These are phyloP conservation scores for Cynodonichthys magdalenae DNA, from an alignment of 2,797 vertebrate species.

Conservation along the genomic window DNA sequence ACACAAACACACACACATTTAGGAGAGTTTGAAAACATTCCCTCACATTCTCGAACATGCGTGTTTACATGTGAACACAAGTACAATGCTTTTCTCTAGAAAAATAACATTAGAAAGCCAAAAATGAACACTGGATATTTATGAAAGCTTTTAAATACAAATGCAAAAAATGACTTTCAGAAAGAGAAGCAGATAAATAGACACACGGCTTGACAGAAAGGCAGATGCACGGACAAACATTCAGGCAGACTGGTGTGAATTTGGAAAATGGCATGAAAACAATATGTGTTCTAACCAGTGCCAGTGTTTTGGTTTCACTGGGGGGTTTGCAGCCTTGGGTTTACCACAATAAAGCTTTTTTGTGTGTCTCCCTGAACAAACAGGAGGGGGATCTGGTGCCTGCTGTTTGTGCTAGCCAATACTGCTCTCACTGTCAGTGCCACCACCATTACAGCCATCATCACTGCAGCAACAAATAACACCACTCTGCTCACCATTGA, in stretches of 20 bases:
- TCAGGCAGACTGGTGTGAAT: constrained; percentile 55
- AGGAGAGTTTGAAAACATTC: constrained; percentile 39
- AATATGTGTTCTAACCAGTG: constrained; percentile 60
- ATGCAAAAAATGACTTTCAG: constrained; percentile 31
- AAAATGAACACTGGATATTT: constrained; percentile 28
- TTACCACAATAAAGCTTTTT: constrained; percentile 70
- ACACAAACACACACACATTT: constrained; percentile 21
- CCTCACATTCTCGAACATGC: constrained; percentile 22
- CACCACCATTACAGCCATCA: constrained; percentile 70
- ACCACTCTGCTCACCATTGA: constrained; percentile 57
- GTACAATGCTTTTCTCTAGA: constrained; percentile 16
- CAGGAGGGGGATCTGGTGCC: constrained; percentile 70
- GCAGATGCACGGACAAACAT: constrained; percentile 62
- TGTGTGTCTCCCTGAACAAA: constrained; percentile 75
- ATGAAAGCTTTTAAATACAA: constrained; percentile 39
- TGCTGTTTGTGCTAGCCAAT: constrained; percentile 70
- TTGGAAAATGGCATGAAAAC: constrained; percentile 67
- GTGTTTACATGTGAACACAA: constrained; percentile 19
- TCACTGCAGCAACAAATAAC: constrained; percentile 65
- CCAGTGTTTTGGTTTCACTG: constrained; percentile 72
- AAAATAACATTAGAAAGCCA: constrained; percentile 19
- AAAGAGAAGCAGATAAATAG: constrained; percentile 43
- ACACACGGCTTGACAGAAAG: constrained; percentile 52
- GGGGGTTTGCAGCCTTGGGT: constrained; percentile 69
- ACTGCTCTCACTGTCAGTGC: constrained; percentile 68